Conservation (phyloP, 2,888 invertebrate genomes). For the Lepetodrilus schrolli region DNA sequence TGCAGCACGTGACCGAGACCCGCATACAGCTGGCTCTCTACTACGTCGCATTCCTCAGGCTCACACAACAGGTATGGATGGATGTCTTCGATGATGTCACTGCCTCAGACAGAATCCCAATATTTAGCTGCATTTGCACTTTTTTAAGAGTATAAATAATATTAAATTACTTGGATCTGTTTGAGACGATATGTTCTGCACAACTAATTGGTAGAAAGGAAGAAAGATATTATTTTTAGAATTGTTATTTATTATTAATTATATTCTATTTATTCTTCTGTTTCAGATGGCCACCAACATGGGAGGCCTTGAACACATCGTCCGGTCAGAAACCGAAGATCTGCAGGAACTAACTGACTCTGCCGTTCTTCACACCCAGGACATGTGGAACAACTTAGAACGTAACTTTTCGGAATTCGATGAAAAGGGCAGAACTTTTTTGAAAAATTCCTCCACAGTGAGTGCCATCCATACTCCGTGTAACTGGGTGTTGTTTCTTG, state of each 20-base stretch:
- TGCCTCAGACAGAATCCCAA: neutral
- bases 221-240: too few relatives aligned
- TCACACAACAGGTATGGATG: constrained; percentile 79
- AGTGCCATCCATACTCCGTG: constrained; percentile 39
- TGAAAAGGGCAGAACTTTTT: constrained; percentile 80
- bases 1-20: constrained; percentile 70
- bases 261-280: too few relatives aligned
- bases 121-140: neutral
- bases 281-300: constrained; percentile 80
- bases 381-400: constrained; percentile 81
- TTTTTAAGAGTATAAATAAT: neutral
- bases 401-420: constrained; percentile 82
- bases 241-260: too few relatives aligned
- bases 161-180: neutral
- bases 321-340: constrained; percentile 77
- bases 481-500: too few relatives aligned
- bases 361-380: constrained; percentile 77
- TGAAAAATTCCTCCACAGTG: constrained; percentile 66
- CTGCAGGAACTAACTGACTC: constrained; percentile 77
- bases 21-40: constrained; percentile 82
- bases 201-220: too few relatives aligned
- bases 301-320: constrained; percentile 80
- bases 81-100: neutral
- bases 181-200: neutral
- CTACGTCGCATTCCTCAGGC: constrained; percentile 84